phyloP scores from a whole-genome alignment of 2,888 invertebrate genomes.

The Acheta domesticus region DNA sequence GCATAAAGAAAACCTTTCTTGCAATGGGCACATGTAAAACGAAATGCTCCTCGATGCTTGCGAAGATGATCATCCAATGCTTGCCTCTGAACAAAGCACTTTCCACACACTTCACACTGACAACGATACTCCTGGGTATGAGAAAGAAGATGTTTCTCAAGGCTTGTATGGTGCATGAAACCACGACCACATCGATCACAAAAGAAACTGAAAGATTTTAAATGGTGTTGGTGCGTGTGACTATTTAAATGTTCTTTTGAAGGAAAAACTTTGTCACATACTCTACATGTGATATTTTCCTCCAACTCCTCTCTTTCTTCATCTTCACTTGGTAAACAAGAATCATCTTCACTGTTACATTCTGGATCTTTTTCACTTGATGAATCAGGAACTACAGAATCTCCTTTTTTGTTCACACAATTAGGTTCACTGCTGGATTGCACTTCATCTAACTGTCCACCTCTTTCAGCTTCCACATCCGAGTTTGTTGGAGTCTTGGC shows the following conservation, averaged over 20 bases:
- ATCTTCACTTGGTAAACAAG: background rate
- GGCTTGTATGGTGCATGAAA: constrained; percentile 38
- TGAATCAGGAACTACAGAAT: background rate
- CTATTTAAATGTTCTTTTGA: constrained; percentile 37
- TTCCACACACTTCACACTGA: constrained; percentile 38
- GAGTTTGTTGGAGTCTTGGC: background rate
- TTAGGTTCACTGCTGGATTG: background rate
- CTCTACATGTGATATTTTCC: constrained; percentile 35
- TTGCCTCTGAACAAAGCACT: constrained; percentile 36
- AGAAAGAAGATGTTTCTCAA: constrained; percentile 34
- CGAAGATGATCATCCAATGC: constrained; percentile 35
- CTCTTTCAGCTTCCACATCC: constrained; percentile 19
- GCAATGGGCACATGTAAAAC: constrained; percentile 34
- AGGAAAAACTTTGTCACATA: constrained; percentile 41
- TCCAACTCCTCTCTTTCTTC: background rate
- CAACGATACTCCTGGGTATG: constrained; percentile 33
- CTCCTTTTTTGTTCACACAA: background rate
- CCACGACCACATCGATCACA: constrained; percentile 42
- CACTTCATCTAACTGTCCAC: background rate
- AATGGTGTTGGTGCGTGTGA: constrained; percentile 37
- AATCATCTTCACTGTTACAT: background rate
- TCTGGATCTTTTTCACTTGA: background rate
- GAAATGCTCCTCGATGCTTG: constrained; percentile 35
- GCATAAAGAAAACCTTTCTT: constrained; percentile 36
- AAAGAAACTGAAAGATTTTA: constrained; percentile 36